Conservation (phyloP, 1,140 invertebrate species). For the Nebria ingens region DNA sequence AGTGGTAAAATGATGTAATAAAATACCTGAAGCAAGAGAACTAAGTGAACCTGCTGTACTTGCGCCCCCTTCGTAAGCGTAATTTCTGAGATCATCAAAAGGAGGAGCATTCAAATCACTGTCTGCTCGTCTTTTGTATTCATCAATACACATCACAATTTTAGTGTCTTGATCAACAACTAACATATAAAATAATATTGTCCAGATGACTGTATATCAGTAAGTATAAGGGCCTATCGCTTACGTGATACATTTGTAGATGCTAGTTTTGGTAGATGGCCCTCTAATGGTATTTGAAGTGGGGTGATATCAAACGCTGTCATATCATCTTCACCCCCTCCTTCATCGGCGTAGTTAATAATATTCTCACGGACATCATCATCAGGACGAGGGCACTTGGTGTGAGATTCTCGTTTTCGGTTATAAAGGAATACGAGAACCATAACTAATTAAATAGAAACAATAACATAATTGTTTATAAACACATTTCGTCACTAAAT, state of each 20-base stretch:
- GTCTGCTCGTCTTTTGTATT: slow-evolving; percentile 86
- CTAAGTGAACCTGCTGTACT: slow-evolving; percentile 87
- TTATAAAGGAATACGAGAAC: slow-evolving; percentile 93
- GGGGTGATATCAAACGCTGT: slow-evolving; percentile 94
- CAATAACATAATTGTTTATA: slow-evolving; percentile 12
- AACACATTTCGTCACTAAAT: no score
- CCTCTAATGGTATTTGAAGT: slow-evolving; percentile 86
- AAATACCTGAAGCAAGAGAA: slow-evolving; percentile 78
- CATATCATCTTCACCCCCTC: slow-evolving; percentile 93
- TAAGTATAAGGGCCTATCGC: no score
- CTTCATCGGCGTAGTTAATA: slow-evolving; percentile 95
- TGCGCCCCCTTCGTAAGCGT: slow-evolving; percentile 92
- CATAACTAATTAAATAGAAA: slow-evolving; percentile 36
- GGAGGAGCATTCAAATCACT: slow-evolving; percentile 82
- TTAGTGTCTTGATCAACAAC: slow-evolving; percentile 67
- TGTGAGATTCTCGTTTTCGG: slow-evolving; percentile 76
- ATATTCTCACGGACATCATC: slow-evolving; percentile 96
- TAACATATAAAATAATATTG: slow-evolving; percentile 33
- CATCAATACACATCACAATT: slow-evolving; percentile 92
- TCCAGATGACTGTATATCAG: slow-evolving; percentile 34
- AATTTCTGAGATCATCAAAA: slow-evolving; percentile 90
- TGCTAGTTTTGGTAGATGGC: slow-evolving; percentile 65
- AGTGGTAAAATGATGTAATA: background rate
- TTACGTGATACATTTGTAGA: slow-evolving; percentile 76
- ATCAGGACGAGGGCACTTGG: slow-evolving; percentile 91